A percentile compares a stretch with the other conserved stretches of the same genome.
Conservation (phyloP, 2,888 invertebrate genomes). For the Chrysolina haemoptera region DNA sequence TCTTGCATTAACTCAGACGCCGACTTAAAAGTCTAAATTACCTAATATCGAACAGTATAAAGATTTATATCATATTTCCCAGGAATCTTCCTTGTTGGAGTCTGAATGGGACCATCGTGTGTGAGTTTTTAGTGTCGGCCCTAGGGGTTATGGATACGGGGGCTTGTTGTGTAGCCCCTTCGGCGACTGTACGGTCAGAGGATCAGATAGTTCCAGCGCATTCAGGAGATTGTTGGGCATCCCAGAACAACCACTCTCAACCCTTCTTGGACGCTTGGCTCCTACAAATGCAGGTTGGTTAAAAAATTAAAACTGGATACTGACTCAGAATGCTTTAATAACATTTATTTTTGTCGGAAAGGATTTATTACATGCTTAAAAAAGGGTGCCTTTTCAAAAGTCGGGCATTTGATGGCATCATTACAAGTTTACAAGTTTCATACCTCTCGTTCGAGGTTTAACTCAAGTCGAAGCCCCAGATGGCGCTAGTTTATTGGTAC, state of each 20-base stretch:
- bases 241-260: slow-evolving; percentile 60
- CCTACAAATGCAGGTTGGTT: slow-evolving; percentile 68
- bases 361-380: too few species aligned
- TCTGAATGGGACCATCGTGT: slow-evolving; percentile 47
- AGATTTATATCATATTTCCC: background rate
- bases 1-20: slow-evolving; percentile 19
- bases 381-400: too few species aligned
- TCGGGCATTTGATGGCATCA: too few species aligned
- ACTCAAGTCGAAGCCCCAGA: too few species aligned
- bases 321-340: background rate
- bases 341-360: too few species aligned
- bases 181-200: slow-evolving; percentile 67
- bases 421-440: too few species aligned
- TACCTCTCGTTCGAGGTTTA: too few species aligned
- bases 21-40: slow-evolving; percentile 27
- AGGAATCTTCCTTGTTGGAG: background rate
- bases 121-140: slow-evolving; percentile 54
- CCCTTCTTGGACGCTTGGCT: slow-evolving; percentile 69
- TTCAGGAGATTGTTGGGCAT: slow-evolving; percentile 69
- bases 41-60: slow-evolving; percentile 38
- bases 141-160: slow-evolving; percentile 68
- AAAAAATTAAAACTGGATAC: background rate
- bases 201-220: slow-evolving; percentile 67
- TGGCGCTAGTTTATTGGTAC: too few species aligned
- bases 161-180: slow-evolving; percentile 67